Base-by-base conservation (phyloP, 2,797 vertebrate genomes). In the Vultur gryphus region DNA sequence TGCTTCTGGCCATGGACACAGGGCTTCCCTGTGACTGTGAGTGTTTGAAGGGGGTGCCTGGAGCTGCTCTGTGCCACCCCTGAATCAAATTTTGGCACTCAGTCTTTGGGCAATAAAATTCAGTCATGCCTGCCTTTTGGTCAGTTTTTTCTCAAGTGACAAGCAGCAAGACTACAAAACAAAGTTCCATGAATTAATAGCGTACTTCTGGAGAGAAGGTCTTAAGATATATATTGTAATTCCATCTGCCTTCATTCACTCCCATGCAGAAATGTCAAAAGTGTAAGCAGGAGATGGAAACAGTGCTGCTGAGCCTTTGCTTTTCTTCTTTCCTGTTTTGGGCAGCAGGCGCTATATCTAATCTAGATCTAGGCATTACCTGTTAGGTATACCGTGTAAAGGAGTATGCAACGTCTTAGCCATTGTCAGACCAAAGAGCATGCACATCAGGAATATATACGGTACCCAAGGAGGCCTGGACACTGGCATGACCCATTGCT, bases 361-460 rank as follows among this genome's bases (percentile, higher is more conserved):
- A 37, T 51, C 31, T 46, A 18, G 41, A 54, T n/a, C 28, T 35
- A 49, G 76, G n/a, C 6, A 6, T 66, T 85, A 71, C 48, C 52
- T 88, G 21, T 61, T 66, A 54, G 25, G 28, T 25, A 16, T 14
- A 58, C 15, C 0, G 1, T 16, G 39, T 58, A 39, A 48, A 57
- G 57, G 31, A 23, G 5, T 12, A 19, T 49, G 31, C 43, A 82
- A 10, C 2, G 1, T 67, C 58, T 51, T 77, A 71, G 62, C 19
- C 39, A 5, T 6, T 62, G 39, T 69, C 44, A 80, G 72, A 66
- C 10, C 26, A 39, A 54, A 33, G 16, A 62, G 14, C 25, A 25
- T 0, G 3, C 4, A 10, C 57, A 51, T 35, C 43, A 62, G 43
- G 62, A 67, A 13, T n/a, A 28, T 33, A 19, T 3, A 33, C 0